A percentile compares a stretch with the other conserved stretches of the same genome.
These are phyloP conservation scores for Chrysocyon brachyurus DNA, from an alignment of 2,797 vertebrate species.

Conservation along the genomic window DNA sequence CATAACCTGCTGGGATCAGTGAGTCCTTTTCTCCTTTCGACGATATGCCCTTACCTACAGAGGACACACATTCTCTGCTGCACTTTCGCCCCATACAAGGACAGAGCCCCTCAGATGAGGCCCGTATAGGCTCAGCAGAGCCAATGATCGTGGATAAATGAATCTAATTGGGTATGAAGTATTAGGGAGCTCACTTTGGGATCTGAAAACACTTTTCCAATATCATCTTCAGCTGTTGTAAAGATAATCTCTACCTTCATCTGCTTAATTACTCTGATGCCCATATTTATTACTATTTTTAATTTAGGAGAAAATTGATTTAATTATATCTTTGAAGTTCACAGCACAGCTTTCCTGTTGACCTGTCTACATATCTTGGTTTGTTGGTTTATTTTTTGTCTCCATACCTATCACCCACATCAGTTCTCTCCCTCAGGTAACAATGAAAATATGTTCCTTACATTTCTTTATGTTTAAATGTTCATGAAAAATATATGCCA, in stretches of 20 bases:
- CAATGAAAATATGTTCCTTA: not conserved
- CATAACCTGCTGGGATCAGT: not conserved
- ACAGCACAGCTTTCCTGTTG: not conserved
- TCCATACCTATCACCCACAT: not conserved
- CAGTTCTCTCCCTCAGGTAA: not conserved
- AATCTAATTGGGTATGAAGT: not conserved
- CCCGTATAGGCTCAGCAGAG: not conserved
- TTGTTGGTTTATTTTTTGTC: not conserved
- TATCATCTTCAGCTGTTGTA: not conserved
- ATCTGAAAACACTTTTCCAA: not conserved
- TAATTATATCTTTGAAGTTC: not conserved
- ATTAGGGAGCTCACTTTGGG: not conserved
- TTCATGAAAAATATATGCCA: not conserved
- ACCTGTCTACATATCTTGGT: not conserved
- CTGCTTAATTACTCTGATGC: not conserved
- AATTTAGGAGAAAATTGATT: not conserved
- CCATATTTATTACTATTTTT: not conserved
- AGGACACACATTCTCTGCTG: not conserved
- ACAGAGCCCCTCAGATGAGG: not conserved
- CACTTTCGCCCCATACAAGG: not conserved
- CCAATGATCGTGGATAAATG: not conserved
- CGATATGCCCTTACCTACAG: not conserved
- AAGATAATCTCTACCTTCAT: not conserved
- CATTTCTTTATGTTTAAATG: not conserved
- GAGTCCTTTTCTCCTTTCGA: not conserved